Conservation (phyloP, 2,113 vertebrate species). For the Monopterus albus region DNA sequence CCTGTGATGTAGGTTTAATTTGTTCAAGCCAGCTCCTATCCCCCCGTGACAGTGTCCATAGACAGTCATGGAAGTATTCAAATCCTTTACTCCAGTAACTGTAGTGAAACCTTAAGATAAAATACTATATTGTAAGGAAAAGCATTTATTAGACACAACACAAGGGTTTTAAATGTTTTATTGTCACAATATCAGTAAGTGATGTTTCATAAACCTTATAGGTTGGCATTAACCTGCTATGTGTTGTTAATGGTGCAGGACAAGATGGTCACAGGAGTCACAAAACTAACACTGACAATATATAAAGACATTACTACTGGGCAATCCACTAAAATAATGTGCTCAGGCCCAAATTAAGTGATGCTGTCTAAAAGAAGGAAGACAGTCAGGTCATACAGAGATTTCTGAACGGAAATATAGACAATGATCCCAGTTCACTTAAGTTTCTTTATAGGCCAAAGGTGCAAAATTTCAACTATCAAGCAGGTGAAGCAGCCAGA, state of each 20-base stretch:
- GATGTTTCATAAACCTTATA: not conserved
- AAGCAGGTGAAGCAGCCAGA: too few relatives aligned
- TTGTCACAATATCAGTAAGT: not conserved
- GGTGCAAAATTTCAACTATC: not conserved
- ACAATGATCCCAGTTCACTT: not conserved
- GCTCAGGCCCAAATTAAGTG: not conserved
- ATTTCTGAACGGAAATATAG: not conserved
- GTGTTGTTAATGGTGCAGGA: not conserved
- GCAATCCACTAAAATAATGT: not conserved
- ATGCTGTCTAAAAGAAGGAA: not conserved
- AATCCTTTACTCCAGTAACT: too few relatives aligned
- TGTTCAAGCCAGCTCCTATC: too few relatives aligned
- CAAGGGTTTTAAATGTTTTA: slow-evolving; percentile 8
- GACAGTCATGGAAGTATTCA: too few relatives aligned
- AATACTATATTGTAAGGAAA: not conserved
- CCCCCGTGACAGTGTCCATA: too few relatives aligned
- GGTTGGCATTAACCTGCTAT: not conserved
- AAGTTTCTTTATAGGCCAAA: not conserved
- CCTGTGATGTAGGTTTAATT: too few relatives aligned
- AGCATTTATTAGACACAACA: not conserved
- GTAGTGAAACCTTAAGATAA: not conserved
- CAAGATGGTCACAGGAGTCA: slow-evolving; percentile 2
- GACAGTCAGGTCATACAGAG: not conserved
- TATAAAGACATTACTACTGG: not conserved
- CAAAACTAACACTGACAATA: not conserved